Percentiles rank a stretch among this genome's conserved stretches.
Evolutionary conservation across 2,113 vertebrate species (phyloP).

Genomic region (Dolichallabes microphthalmus): DNA sequence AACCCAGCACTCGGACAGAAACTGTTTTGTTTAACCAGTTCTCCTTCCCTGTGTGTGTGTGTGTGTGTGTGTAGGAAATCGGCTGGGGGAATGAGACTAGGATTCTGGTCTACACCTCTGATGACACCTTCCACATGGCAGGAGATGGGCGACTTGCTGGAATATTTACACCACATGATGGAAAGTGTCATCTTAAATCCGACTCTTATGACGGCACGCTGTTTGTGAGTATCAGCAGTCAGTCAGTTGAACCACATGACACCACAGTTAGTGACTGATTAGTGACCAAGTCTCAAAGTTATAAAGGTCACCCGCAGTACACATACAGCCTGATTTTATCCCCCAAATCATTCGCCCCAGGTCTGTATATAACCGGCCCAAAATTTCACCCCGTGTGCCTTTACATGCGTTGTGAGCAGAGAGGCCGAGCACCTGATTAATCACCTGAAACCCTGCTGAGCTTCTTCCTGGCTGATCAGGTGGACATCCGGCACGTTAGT

Average conservation of each 20-base stretch:
- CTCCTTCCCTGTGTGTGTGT: background rate
- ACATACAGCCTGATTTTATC: no score
- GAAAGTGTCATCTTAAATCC: constrained; percentile 73
- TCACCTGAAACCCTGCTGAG: no score
- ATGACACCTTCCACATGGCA: constrained; percentile 79
- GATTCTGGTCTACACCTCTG: constrained; percentile 79
- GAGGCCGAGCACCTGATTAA: no score
- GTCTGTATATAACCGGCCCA: no score
- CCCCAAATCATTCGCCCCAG: no score
- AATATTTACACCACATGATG: constrained; percentile 73
- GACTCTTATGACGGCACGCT: constrained; percentile 65
- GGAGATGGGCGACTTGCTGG: constrained; percentile 79
- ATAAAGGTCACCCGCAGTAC: no score
- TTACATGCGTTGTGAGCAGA: no score
- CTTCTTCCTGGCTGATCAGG: no score
- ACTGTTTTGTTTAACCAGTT: background rate
- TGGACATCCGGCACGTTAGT: no score
- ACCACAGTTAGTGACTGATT: background rate
- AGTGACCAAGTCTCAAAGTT: no score
- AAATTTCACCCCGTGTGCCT: no score
- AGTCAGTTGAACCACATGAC: background rate
- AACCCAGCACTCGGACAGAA: background rate
- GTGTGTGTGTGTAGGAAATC: constrained; percentile 63
- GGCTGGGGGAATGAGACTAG: constrained; percentile 76
- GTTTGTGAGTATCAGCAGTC: constrained; percentile 61